Conservation (phyloP, 2,797 vertebrate genomes). For the Iguana delicatissima region DNA sequence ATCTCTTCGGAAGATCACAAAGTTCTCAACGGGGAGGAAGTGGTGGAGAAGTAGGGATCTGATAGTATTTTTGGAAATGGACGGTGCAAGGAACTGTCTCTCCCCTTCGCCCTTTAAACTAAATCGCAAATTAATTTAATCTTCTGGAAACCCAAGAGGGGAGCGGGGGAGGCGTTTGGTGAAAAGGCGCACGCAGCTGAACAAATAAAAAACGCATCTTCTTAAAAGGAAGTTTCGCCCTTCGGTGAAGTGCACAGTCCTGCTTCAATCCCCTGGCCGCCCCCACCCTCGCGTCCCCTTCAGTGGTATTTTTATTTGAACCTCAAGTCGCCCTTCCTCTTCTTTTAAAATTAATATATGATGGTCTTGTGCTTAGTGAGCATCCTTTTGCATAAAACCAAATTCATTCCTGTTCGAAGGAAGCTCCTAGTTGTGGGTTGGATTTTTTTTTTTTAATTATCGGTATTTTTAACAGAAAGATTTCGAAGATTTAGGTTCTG, state of each 20-base stretch:
- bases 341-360: constrained; percentile 60
- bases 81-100: constrained; percentile 62
- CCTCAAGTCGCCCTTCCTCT: constrained; percentile 30
- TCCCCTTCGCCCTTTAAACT: constrained; percentile 39
- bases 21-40: constrained; percentile 77
- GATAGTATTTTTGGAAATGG: constrained; percentile 36
- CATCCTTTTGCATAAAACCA: constrained; percentile 74
- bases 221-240: constrained; percentile 46
- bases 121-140: constrained; percentile 55
- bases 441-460: constrained; percentile 31
- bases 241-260: constrained; percentile 11
- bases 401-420: constrained; percentile 80
- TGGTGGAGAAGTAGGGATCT: constrained; percentile 77
- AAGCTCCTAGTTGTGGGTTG: constrained; percentile 58
- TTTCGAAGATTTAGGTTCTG: constrained; percentile 37
- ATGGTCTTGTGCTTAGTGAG: constrained; percentile 61
- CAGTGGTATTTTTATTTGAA: constrained; percentile 32
- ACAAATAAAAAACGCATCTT: constrained; percentile 31
- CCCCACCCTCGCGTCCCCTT: constrained; percentile 10
- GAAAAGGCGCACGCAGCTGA: constrained; percentile 30
- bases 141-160: constrained; percentile 50
- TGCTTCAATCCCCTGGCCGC: constrained; percentile 59
- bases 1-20: constrained; percentile 91
- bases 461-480: not conserved
- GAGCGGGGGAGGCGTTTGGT: constrained; percentile 21